Evolutionary conservation across 2,888 invertebrate genomes (phyloP), one percentile per base, ranked within the genome.

Genomic region (Drosophila melanosoma): DNA sequence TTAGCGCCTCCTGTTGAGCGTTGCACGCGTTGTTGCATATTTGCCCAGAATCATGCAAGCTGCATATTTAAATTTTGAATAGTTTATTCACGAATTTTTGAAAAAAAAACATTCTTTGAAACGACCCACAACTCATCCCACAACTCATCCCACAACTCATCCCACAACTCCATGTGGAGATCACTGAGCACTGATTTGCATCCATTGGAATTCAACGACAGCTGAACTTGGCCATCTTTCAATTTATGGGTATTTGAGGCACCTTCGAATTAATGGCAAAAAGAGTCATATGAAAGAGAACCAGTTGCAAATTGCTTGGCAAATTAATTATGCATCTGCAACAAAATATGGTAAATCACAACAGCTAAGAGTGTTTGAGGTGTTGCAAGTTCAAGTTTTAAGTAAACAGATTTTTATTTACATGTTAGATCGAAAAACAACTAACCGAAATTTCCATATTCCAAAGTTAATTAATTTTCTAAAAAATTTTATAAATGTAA

Each of bases 31-130:
- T 83, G 81, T 83, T 72, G 73, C 70, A 71, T 69, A 63, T 74
- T 69, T 73, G 67, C 82, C 79, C 23, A 78, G 79, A 87, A 84
- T 77, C 81, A 82, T 84, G 82, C 85, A 87, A 63, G 61, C 67
- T 69, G 77, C 76, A 82, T 87, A 84, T 87, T 79, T 79, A 82
- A 84, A 87, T 84, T 69, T 79, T 74, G 57, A 69, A 64, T 69
- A 69, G 62, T 64, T 74, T 56, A 49, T 71, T 69, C n/a, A n/a
- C n/a, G n/a, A n/a, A n/a, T n/a, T 69, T 53, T 65, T 54, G 45
- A 49, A 45, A 57, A 58, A 61, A n/a, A 26, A 29, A 36, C 38
- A 57, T 74, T 71, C 54, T n/a, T 52, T 64, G 40, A 53, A 15
- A 0, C 20, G 8, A 4, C 52, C 15, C 26, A 26, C 26, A 5